phyloP scores from a whole-genome alignment of 1,140 invertebrate genomes.

The Aphelinus certus region DNA sequence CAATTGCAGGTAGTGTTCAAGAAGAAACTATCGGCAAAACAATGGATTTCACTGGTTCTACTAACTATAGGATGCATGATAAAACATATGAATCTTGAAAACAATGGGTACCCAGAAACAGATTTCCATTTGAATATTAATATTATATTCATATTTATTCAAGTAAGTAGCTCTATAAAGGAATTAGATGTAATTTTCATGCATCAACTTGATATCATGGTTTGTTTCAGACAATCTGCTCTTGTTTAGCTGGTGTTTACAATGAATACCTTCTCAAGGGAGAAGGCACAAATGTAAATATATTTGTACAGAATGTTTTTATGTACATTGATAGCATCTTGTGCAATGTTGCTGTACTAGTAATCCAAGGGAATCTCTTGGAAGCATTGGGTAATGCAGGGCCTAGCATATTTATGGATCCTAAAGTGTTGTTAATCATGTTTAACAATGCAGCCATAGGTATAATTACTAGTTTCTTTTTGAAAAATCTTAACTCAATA shows the following conservation, averaged over 20 bases:
- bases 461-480: conserved; percentile 93
- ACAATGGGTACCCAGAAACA: conserved; percentile 54
- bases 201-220: too few species aligned
- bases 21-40: conserved; percentile 80
- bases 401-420: conserved; percentile 55
- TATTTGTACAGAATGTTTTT: conserved; percentile 94
- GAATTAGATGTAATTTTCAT: background rate
- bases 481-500: conserved; percentile 94
- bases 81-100: conserved; percentile 80
- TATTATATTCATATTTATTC: conserved; percentile 76
- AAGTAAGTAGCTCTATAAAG: conserved; percentile 54
- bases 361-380: conserved; percentile 71
- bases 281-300: conserved; percentile 82
- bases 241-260: conserved; percentile 94
- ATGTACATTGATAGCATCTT: conserved; percentile 96
- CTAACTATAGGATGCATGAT: conserved; percentile 91
- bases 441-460: conserved; percentile 91
- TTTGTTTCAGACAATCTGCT: conserved; percentile 85
- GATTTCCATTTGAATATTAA: conserved; percentile 73
- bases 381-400: conserved; percentile 70
- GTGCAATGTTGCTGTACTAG: conserved; percentile 81
- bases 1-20: conserved; percentile 82
- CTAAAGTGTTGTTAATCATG: conserved; percentile 81
- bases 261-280: conserved; percentile 95
- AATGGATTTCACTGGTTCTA: conserved; percentile 90